Conservation (phyloP, 2,888 invertebrate genomes). For the Miltochrista miniata region DNA sequence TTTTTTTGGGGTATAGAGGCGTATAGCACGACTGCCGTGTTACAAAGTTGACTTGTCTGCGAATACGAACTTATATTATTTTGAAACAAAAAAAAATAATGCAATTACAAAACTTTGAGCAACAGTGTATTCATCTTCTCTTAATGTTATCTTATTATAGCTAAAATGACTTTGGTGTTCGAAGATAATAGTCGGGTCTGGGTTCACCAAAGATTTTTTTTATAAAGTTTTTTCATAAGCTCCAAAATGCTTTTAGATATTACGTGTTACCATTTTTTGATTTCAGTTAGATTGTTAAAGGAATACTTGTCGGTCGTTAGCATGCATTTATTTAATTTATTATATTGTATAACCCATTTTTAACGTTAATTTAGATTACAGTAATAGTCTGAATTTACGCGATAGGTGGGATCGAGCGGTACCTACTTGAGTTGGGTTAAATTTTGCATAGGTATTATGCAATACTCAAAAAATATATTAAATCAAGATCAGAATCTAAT, state of each 20-base stretch:
- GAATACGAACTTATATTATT: too few species aligned
- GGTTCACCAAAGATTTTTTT: constrained; percentile 71
- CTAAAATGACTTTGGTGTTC: constrained; percentile 84
- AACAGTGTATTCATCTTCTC: constrained; percentile 54
- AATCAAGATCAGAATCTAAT: too few species aligned
- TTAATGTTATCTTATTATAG: constrained; percentile 84
- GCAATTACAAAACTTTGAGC: constrained; percentile 52
- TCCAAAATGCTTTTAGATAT: constrained; percentile 76
- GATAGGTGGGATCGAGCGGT: too few species aligned
- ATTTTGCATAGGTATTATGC: too few species aligned
- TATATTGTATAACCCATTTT: neutral
- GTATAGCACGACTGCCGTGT: too few species aligned
- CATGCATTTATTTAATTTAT: neutral
- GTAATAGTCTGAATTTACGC: too few species aligned
- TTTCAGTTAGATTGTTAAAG: constrained; percentile 19
- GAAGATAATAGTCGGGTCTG: constrained; percentile 75
- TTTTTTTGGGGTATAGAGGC: too few species aligned
- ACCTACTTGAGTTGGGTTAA: too few species aligned
- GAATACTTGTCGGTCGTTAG: neutral
- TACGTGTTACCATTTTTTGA: constrained; percentile 70
- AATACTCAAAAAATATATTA: too few species aligned
- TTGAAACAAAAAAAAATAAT: constrained; percentile 7
- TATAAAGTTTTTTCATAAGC: constrained; percentile 58
- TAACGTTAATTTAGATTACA: too few species aligned
- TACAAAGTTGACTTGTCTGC: too few species aligned